Evolutionary conservation across 2,797 vertebrate species (phyloP), one percentile per base, ranked within the genome.

Genomic region (Prunella strophiata): DNA sequence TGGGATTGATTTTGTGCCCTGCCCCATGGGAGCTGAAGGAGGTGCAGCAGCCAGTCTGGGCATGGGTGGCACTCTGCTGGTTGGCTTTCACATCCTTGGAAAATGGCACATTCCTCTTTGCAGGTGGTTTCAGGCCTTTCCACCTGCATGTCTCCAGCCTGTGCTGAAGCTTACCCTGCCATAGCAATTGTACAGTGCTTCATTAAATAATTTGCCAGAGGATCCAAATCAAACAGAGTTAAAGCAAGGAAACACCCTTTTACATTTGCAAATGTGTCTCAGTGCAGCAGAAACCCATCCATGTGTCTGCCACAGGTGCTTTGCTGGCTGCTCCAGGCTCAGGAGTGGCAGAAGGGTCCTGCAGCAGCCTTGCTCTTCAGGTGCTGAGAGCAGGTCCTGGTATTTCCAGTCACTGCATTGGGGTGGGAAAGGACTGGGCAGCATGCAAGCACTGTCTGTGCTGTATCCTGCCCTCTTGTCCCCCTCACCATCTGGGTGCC

Each of bases 101-200:
- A 61, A 83, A 54, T 0, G 38, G 10, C 38, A 61, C 36, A 8
- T 75, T 83, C 66, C 22, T 36, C 66, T 42, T 43, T 43, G n/a
- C 65, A 58, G 42, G 16, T 61, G 54, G 2, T 55, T 74, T 68
- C 72, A 85, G 38, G 36, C 43, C 40, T 45, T 75, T 45, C 40
- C 47, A 55, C 36, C 16, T 67, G 7, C 42, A 29, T 0, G 5
- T 54, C 65, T 75, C 23, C 70, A 78, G 16, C 32, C 45, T 18
- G 27, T 23, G 7, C 55, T 72, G 30, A 76, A 76, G 26, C 25
- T n/a, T 72, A 84, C 67, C 48, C 45, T 52, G 45, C 21, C 85
- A 79, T 2, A 62, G 7, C 32, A 83, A 21, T 32, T 32, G 14
- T 27, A 47, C 14, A 32, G 6, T 0, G 0, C n/a, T 50, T 88